Base-by-base conservation (phyloP, 2,113 vertebrate genomes). In the Lasiurus borealis region DNA sequence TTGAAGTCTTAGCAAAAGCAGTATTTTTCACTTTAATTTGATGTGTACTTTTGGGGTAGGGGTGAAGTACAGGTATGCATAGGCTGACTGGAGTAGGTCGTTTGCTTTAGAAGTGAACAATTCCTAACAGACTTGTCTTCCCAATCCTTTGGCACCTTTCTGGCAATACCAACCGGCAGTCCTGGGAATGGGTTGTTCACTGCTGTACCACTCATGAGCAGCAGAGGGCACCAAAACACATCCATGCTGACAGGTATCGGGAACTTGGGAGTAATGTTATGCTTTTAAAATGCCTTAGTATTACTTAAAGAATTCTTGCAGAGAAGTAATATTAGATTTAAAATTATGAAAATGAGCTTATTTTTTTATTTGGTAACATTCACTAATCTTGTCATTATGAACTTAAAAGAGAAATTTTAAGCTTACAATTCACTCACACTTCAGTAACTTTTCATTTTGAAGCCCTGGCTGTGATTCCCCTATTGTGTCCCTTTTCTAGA, bases 191-290 rank as follows among this genome's bases (percentile, higher is more conserved):
- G 11, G 29, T 4, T 5, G 50, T 68, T 85, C 40, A 5, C 64
- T 16, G 78, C 50, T 50, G 27, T 68, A 0, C 86, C 75, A 5
- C 2, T 11, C 1, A 3, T 1, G 25, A 48, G 36, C 95, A 92
- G 72, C 81, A 96, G 94, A 54, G 89, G 97, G 93, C 88, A 91
- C 88, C 92, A 95, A 29, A 62, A 15, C 21, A 52, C n/a, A 54
- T 44, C 8, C 3, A 3, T 1, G 71, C 54, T 31, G 46, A 12
- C 6, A 0, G 6, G 7, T 29, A 18, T 31, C 18, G 11, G 3
- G 44, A 23, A 25, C 25, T 48, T 19, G 44, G n/a, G 44, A 66
- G n/a, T 27, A 29, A 31, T 0, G 31, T 19, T 25, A 14, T 27
- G 48, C 27, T 36, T 36, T 50, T 31, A 1, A 36, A 69, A 54